Base-by-base conservation (phyloP, 2,113 vertebrate genomes). In the Paramormyrops kingsleyae region DNA sequence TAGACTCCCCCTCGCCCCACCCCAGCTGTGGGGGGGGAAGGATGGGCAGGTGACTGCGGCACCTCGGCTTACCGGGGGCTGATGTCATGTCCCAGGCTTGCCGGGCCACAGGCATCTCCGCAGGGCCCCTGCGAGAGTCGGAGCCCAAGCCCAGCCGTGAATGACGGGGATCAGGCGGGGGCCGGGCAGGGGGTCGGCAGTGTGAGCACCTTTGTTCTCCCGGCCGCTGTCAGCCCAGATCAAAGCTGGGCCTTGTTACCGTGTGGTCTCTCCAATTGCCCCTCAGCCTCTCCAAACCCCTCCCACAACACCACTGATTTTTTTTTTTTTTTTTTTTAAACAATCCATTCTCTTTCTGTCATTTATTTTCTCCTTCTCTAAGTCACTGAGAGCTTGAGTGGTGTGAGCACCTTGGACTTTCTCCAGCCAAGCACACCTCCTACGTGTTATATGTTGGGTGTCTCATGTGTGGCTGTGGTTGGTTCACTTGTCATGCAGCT, bases 201-300 rank as follows among this genome's bases (percentile, higher is more conserved):
- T 89, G 91, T 74, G 92, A 89, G 92, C 93, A 92, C 92, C 93
- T 94, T 93, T 93, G 94, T 94, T 93, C 92, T 91, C 91, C 59
- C 92, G 90, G 92, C 93, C 94, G 87, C 93, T 92, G 94, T 94
- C 92, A 84, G 91, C 91, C 89, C 92, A 91, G 88, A 95, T 96
- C 95, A 95, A 95, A 96, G 94, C 85, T 10, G 87, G 87, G 77
- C 59, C 90, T 92, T 93, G 94, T 93, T 96, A 93, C 94, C 91
- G 93, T 95, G 94, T 95, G 94, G 94, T 95, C 95, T 93, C 90
- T 90, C 92, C 90, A 87, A 93, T 93, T 93, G 94, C 93, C 94
- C 94, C 93, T 91, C 93, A 94, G 94, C 93, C 27, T 8, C n/a
- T 47, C n/a, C 27, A 52, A 19, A 21, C 46, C 19, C 24, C 24